Conservation (phyloP, 2,888 invertebrate genomes). For the Eugnorisma glareosa region DNA sequence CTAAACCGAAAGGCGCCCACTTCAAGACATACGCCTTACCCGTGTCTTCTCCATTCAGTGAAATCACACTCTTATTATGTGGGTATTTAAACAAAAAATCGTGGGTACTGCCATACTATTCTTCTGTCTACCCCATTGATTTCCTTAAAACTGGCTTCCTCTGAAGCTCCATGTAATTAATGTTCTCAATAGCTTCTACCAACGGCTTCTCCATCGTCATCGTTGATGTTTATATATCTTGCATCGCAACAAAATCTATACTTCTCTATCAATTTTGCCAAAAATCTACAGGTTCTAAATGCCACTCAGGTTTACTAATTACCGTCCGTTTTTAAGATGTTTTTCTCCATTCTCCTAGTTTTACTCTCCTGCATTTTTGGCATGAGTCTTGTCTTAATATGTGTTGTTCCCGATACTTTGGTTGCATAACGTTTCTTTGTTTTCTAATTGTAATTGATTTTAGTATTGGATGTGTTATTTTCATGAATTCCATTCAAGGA, state of each 20-base stretch:
- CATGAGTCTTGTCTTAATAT: slow-evolving; percentile 20
- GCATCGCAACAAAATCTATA: slow-evolving; percentile 1
- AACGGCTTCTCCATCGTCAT: background rate
- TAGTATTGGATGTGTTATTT: background rate
- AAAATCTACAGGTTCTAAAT: slow-evolving; percentile 20
- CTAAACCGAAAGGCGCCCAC: background rate
- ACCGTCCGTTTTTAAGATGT: slow-evolving; percentile 5
- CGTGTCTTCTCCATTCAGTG: background rate
- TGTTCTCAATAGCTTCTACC: background rate
- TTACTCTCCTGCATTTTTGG: slow-evolving; percentile 39
- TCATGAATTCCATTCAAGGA: slow-evolving; percentile 30
- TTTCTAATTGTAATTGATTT: slow-evolving; percentile 8
- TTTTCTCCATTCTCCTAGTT: background rate
- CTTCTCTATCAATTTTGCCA: slow-evolving; percentile 6
- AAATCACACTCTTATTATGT: background rate
- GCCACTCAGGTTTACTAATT: slow-evolving; percentile 34
- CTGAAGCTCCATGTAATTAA: background rate
- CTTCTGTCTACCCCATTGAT: background rate
- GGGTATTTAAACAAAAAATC: background rate
- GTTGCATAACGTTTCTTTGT: slow-evolving; percentile 21
- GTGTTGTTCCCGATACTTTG: slow-evolving; percentile 4
- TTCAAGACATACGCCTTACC: background rate
- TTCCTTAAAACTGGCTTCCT: background rate
- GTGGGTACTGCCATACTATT: background rate
- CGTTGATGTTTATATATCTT: background rate